Base-by-base conservation (phyloP, 2,113 vertebrate species). In the Elgaria multicarinata region DNA sequence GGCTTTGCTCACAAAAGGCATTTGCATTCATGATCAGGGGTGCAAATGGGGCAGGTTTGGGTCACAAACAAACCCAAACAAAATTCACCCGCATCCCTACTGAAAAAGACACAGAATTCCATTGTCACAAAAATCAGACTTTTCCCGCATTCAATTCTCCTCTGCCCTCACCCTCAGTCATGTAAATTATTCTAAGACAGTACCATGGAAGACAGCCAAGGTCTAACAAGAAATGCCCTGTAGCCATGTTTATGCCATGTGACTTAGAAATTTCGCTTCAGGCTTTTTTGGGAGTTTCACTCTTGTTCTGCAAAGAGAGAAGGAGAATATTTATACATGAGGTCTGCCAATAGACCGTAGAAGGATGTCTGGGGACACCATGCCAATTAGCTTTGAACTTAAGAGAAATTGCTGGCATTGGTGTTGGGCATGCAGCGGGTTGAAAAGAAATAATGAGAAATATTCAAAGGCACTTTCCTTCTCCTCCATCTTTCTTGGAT, bases 381-480 rank as follows among this genome's bases (percentile, higher is more conserved):
- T 67, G 39, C 50, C 53, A 92, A 64, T 89, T 92, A 92, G 24
- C 58, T 90, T 90, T 93, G 77, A 66, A 89, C 1, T 82, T 90
- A 62, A 26, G 36, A 26, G 33, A 82, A 92, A 91, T 76, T 89
- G 26, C 81, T 93, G 67, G 64, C 55, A 77, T 18, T 74, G 5
- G 53, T 74, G 0, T 89, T 89, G 42, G 2, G 26, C 9, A 76
- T 79, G 42, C 36, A 22, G 16, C 46, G 4, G 20, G 89, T 55
- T 86, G 69, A 36, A 89, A 39, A 84, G 0, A 42, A 91, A 84
- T 74, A 78, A 75, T 31, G 24, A 92, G 20, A 89, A 85, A 13
- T 72, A 69, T 39, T 64, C 39, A 88, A 91, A 87, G 0, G 24
- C 0, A 4, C 20, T 12, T 88, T 0, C 79, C 0, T 81, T 86